Base-by-base conservation (phyloP, 2,797 vertebrate genomes). In the Notolepis coatsorum region DNA sequence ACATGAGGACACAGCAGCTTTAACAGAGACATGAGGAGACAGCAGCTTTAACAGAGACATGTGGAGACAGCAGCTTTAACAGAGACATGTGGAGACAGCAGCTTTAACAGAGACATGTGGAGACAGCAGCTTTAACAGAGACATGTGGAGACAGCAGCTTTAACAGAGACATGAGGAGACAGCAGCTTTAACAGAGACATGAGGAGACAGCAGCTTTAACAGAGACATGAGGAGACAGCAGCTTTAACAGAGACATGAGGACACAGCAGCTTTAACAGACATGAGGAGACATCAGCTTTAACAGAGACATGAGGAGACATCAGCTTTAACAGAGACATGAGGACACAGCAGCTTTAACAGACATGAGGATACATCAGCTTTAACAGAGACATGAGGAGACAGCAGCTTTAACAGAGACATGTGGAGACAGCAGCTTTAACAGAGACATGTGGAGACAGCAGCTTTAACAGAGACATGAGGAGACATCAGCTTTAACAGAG, bases 1-100 rank as follows among this genome's bases (percentile, higher is more conserved):
- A 61, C 69, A 57, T 73, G 62, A 71, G 71, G 68, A 72, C 45
- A 21, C 50, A 35, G 58, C 67, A 17, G 48, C 10, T n/a, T n/a
- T n/a, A n/a, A n/a, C n/a, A n/a, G n/a, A n/a, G n/a, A n/a, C n/a
- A n/a, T n/a, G n/a, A n/a, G n/a, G n/a, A n/a, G n/a, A n/a, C 20
- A 12, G 20, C 42, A 4, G 5, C 10, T 39, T 2, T 21, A 50
- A 50, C 18, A 0, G 25, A 68, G 24, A 61, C 69, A 57, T 73
- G 62, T 73, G 71, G 68, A 72, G 41, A 21, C 50, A 35, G 58
- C 67, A 17, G 48, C 10, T n/a, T n/a, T n/a, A n/a, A n/a, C n/a
- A n/a, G n/a, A n/a, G n/a, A n/a, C n/a, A n/a, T n/a, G n/a, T n/a
- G n/a, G n/a, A n/a, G n/a, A n/a, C 20, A 12, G 20, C 42, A 4